A percentile compares a stretch with the other conserved stretches of the same genome.
These are phyloP conservation scores for Xiphophorus couchianus DNA, from an alignment of 2,113 vertebrate genomes.

Conservation along the genomic window DNA sequence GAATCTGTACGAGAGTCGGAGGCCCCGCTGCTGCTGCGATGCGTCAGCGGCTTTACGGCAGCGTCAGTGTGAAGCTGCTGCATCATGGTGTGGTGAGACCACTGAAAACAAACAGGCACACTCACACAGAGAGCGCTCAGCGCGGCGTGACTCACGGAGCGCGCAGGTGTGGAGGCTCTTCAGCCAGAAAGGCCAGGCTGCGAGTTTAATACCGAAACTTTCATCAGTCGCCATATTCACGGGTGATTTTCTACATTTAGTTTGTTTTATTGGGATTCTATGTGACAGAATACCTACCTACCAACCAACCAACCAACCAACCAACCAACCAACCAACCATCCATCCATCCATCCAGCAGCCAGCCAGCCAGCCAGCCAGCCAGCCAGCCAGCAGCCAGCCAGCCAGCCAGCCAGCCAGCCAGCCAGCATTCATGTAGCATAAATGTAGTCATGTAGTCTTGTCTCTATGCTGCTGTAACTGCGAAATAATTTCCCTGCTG, in stretches of 20 bases:
- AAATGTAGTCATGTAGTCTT: too few species aligned
- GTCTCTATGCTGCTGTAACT: too few species aligned
- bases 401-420: too few species aligned
- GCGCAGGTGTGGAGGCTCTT: conserved; percentile 46
- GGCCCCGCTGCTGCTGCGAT: conserved; percentile 33
- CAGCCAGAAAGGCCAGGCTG: conserved; percentile 30
- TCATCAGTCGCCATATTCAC: background rate
- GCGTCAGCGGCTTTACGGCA: conserved; percentile 63
- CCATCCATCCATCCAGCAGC: too few species aligned
- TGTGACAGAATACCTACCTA: too few species aligned
- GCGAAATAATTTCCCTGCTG: too few species aligned
- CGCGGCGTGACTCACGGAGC: conserved; percentile 57
- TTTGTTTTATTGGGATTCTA: background rate
- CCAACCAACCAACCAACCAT: too few species aligned
- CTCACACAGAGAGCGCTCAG: conserved; percentile 51
- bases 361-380: too few species aligned
- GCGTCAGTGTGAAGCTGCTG: conserved; percentile 73
- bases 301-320: too few species aligned
- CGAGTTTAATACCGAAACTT: background rate
- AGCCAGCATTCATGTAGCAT: too few species aligned
- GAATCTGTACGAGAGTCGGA: conserved; percentile 26
- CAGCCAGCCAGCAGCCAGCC: too few species aligned
- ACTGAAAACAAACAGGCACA: conserved; percentile 45
- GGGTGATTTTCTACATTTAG: background rate
- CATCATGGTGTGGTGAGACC: conserved; percentile 61